Evolutionary conservation across 2,888 invertebrate genomes (phyloP).

Genomic region (Cataglyphis cursor): DNA sequence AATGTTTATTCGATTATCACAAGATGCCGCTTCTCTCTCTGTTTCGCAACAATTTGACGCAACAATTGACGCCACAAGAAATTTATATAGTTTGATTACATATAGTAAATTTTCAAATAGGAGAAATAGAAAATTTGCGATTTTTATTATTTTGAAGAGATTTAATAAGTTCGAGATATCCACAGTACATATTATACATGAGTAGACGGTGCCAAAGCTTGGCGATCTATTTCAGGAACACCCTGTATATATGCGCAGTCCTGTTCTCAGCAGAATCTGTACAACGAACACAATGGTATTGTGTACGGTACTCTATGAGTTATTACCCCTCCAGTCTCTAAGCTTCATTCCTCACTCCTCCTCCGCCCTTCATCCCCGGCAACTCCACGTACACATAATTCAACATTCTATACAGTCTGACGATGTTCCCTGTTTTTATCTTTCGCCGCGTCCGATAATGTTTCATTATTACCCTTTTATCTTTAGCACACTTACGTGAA

Average conservation of each 20-base stretch:
- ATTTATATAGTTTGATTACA: neutral
- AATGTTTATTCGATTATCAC: neutral
- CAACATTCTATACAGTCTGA: conserved; percentile 80
- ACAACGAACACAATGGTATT: conserved; percentile 85
- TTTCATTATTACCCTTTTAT: conserved; percentile 77
- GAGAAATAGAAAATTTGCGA: neutral
- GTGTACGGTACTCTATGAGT: conserved; percentile 84
- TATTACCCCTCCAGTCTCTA: conserved; percentile 83
- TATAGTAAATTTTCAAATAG: neutral
- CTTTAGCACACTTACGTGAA: conserved; percentile 53
- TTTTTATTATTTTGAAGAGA: neutral
- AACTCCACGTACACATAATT: conserved; percentile 81
- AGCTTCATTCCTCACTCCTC: conserved; percentile 72
- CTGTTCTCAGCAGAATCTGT: conserved; percentile 85
- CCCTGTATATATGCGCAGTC: conserved; percentile 57
- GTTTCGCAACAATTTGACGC: neutral
- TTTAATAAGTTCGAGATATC: conserved; percentile 5
- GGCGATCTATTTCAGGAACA: conserved; percentile 41
- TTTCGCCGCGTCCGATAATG: conserved; percentile 72
- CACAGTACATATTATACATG: neutral
- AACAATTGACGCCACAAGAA: neutral
- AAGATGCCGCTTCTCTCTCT: neutral
- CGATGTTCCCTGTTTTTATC: conserved; percentile 66
- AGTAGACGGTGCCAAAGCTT: conserved; percentile 7
- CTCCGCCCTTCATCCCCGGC: conserved; percentile 63